Base-by-base conservation (phyloP, 2,797 vertebrate genomes). In the Oophaga sylvatica region DNA sequence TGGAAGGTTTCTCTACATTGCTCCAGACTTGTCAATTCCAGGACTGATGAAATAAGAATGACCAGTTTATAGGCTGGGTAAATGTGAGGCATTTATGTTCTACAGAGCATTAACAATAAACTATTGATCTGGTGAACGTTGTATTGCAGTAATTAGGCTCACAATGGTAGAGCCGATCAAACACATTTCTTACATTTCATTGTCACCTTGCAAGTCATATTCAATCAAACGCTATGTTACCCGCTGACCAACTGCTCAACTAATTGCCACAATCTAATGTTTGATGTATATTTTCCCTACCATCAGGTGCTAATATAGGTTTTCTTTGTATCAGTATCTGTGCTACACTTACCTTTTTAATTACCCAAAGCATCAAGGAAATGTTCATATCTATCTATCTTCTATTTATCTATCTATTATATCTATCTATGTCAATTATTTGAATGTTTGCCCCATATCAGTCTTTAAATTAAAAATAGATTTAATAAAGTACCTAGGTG, bases 141-240 rank as follows among this genome's bases (percentile, higher is more conserved):
- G 70, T 29, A 63, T 59, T 73, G 82, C 31, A 10, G 56, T 76
- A 62, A 76, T 75, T 84, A 26, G 70, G 8, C 35, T 41, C 31
- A 45, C 20, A 63, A 16, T 75, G 68, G 81, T 83, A 67, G 3
- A 65, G 45, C 22, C 62, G 70, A 20, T 12, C 26, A 48, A 75
- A 76, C 82, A 11, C 31, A 84, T 48, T 26, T 20, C 65, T 82
- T 11, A 22, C 48, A 56, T 48, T 70, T 29, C 48, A 20, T 22
- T 57, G 63, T 83, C 81, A 83, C 31, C 5, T 57, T 57, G n/a
- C 17, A 53, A 83, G 81, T 83, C 65, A 57, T 71, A 70, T 70
- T 83, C 67, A 82, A 83, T 83, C 63, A 83, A 56, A 70, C 17
- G 65, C 9, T 48, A 82, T 45, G 70, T 83, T 70, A 67, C 31